Evolutionary conservation across 2,113 vertebrate species (phyloP).

Genomic region (Saguinus imperator): DNA sequence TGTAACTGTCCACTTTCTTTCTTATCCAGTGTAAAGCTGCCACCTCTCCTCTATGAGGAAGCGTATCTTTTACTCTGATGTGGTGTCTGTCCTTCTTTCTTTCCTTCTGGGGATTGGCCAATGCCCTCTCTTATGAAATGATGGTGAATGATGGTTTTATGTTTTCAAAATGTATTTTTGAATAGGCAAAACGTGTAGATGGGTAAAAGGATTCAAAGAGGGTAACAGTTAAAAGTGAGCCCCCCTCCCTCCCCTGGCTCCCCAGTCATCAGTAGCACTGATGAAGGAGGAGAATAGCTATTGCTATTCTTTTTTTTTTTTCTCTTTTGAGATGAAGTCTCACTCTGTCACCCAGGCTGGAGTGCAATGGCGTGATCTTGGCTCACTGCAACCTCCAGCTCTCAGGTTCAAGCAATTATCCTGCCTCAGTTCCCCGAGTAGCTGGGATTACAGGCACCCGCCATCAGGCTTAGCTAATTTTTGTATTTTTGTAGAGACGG

Average conservation of each 20-base stretch:
- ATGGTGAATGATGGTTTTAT: not conserved
- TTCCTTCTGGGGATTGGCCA: not conserved
- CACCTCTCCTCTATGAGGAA: not conserved
- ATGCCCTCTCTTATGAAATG: not conserved
- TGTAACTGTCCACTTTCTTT: not conserved
- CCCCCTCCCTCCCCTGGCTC: not conserved
- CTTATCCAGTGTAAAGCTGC: not conserved
- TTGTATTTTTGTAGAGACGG: too few species aligned
- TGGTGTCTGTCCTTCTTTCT: not conserved
- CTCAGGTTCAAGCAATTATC: too few species aligned
- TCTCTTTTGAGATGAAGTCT: too few species aligned
- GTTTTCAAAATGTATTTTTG: not conserved
- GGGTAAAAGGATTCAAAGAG: not conserved
- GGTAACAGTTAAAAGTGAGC: too few species aligned
- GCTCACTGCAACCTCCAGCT: too few species aligned
- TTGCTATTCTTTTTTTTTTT: not conserved
- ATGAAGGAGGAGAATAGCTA: not conserved
- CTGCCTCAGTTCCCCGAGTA: too few species aligned
- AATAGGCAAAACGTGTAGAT: not conserved
- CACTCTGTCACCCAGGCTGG: too few species aligned
- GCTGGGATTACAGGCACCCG: too few species aligned
- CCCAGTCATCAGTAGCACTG: rapidly evolving
- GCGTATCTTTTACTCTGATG: not conserved
- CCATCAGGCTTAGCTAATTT: too few species aligned
- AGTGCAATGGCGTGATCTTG: too few species aligned